Percentiles rank a stretch among this genome's conserved stretches.
Conservation (phyloP, 2,113 vertebrate genomes). For the Cervus canadensis region DNA sequence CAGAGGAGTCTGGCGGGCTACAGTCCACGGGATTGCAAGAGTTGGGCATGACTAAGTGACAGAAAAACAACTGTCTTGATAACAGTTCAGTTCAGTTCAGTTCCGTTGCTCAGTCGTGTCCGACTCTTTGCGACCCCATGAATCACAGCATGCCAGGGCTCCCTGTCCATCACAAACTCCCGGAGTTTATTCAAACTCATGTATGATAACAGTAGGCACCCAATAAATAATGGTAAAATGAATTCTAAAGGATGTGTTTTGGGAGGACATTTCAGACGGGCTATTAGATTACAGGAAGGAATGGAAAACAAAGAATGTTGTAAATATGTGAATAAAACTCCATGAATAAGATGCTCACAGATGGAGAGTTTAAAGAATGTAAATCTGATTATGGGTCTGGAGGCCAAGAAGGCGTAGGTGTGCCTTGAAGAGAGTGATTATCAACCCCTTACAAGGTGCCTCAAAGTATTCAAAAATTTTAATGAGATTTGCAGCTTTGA, state of each 20-base stretch:
- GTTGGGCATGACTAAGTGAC: neutral
- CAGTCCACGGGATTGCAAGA: neutral
- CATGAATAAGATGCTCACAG: rapidly evolving
- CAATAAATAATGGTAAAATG: neutral
- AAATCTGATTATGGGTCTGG: neutral
- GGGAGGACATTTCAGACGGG: neutral
- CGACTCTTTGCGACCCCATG: too few species aligned
- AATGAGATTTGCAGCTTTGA: neutral
- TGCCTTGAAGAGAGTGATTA: neutral
- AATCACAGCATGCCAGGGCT: too few species aligned
- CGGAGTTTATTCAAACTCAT: too few species aligned
- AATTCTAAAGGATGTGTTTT: neutral
- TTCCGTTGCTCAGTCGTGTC: too few species aligned
- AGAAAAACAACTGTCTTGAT: neutral
- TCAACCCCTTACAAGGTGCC: neutral
- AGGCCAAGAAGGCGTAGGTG: neutral
- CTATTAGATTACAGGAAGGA: neutral
- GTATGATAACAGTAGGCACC: neutral
- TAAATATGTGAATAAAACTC: neutral
- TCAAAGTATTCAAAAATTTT: neutral
- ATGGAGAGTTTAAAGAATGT: rapidly evolving
- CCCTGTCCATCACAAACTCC: too few species aligned
- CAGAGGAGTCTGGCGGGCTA: neutral
- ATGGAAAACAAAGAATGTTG: neutral
- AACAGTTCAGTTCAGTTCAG: too few species aligned